These are phyloP conservation scores for Cichladusa arquata DNA, from an alignment of 2,113 vertebrate genomes.

Conservation along the genomic window DNA sequence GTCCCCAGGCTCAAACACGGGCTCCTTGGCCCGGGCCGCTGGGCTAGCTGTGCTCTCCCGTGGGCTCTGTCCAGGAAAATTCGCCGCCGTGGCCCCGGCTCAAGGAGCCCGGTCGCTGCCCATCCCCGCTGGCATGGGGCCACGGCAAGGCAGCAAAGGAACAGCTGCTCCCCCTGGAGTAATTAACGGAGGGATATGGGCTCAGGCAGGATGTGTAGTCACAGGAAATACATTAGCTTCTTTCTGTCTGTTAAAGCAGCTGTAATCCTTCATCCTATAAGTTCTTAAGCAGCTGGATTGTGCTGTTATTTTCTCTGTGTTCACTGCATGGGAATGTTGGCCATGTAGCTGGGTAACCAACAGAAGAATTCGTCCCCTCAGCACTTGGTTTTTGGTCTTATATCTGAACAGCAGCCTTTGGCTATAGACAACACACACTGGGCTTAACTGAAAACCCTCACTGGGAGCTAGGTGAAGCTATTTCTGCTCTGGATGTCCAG, in stretches of 20 bases:
- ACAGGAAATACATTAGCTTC: background rate
- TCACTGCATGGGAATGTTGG: background rate
- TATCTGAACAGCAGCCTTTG: background rate
- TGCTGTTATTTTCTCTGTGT: background rate
- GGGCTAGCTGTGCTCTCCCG: background rate
- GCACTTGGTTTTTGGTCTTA: background rate
- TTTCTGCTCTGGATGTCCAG: background rate
- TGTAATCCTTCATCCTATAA: background rate
- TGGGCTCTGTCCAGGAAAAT: background rate
- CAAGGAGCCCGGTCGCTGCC: background rate
- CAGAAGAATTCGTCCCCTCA: background rate
- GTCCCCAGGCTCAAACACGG: background rate
- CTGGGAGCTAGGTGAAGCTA: background rate
- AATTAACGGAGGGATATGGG: background rate
- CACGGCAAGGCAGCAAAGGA: background rate
- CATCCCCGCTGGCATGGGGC: accelerated
- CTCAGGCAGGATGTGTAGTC: background rate
- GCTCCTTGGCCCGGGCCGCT: background rate
- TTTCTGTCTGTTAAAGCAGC: background rate
- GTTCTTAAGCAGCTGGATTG: background rate
- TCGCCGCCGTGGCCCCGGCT: background rate
- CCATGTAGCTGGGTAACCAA: accelerated
- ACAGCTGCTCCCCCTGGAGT: background rate
- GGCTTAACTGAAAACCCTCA: background rate
- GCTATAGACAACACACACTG: background rate